Conservation (phyloP, 2,113 vertebrate species). For the Chrysemys picta region DNA sequence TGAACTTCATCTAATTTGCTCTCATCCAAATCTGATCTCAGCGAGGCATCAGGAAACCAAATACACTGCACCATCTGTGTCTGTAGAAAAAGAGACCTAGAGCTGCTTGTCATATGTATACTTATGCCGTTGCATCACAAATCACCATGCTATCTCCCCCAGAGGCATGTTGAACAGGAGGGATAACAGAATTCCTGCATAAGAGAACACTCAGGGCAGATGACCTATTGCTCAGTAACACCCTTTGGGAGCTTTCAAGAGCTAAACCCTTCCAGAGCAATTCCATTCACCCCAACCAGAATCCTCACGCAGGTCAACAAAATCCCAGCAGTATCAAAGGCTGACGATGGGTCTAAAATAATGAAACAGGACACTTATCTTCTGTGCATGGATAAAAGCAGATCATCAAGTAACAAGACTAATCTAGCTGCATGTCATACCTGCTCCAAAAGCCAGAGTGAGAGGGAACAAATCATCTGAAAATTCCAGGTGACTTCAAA, state of each 20-base stretch:
- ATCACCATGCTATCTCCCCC: background rate
- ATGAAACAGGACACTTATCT: background rate
- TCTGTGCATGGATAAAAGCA: background rate
- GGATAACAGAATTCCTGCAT: background rate
- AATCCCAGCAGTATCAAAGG: background rate
- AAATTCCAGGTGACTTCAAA: background rate
- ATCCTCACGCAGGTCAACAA: background rate
- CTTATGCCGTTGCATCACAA: background rate
- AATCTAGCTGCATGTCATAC: background rate
- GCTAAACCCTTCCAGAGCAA: background rate
- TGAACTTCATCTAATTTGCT: background rate
- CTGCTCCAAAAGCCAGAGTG: background rate
- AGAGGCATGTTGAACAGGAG: background rate
- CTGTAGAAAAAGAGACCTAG: background rate
- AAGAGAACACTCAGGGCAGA: background rate
- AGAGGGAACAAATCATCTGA: background rate
- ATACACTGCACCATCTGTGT: background rate
- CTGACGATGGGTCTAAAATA: background rate
- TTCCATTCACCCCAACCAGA: fast-evolving
- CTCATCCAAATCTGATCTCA: background rate
- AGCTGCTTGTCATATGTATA: background rate
- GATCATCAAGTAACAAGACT: background rate
- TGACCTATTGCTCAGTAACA: background rate
- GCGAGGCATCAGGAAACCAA: background rate
- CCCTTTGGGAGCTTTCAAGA: background rate